Conservation (phyloP, 1,140 invertebrate genomes). For the Drosophila truncata region DNA sequence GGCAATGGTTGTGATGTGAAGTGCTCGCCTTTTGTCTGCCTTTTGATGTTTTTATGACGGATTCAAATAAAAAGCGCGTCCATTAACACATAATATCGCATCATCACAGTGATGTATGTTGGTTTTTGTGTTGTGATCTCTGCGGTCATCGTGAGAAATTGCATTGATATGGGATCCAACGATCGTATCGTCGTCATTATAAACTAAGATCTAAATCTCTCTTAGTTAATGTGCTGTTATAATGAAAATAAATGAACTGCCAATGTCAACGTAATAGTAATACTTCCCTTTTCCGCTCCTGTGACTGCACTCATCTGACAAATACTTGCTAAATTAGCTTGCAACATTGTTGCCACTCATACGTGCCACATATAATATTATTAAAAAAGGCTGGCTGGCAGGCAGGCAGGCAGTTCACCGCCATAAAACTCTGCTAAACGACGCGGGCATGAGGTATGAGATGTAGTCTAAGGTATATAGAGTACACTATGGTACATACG, state of each 20-base stretch:
- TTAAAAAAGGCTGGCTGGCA: constrained; percentile 51
- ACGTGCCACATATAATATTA: constrained; percentile 77
- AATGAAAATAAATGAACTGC: constrained; percentile 2
- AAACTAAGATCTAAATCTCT: not conserved
- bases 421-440: constrained; percentile 45
- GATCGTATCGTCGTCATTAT: constrained; percentile 8
- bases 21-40: constrained; percentile 46
- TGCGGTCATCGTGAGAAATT: constrained; percentile 56
- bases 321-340: constrained; percentile 37
- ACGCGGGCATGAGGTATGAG: constrained; percentile 12
- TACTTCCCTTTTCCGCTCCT: constrained; percentile 4
- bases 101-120: constrained; percentile 35
- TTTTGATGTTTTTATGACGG: constrained; percentile 62
- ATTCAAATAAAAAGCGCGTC: constrained; percentile 68
- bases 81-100: constrained; percentile 51
- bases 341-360: constrained; percentile 66
- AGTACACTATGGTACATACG: constrained; percentile 6
- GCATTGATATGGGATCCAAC: constrained; percentile 41
- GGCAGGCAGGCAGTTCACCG: constrained; percentile 24
- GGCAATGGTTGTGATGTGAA: constrained; percentile 9
- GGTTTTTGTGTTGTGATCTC: constrained; percentile 18
- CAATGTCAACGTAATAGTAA: constrained; percentile 1
- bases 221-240: not conserved
- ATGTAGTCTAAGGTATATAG: not conserved
- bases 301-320: constrained; percentile 2